Evolutionary conservation across 2,113 vertebrate species (phyloP), one percentile per base, ranked within the genome.

Genomic region (Anhinga rufa): DNA sequence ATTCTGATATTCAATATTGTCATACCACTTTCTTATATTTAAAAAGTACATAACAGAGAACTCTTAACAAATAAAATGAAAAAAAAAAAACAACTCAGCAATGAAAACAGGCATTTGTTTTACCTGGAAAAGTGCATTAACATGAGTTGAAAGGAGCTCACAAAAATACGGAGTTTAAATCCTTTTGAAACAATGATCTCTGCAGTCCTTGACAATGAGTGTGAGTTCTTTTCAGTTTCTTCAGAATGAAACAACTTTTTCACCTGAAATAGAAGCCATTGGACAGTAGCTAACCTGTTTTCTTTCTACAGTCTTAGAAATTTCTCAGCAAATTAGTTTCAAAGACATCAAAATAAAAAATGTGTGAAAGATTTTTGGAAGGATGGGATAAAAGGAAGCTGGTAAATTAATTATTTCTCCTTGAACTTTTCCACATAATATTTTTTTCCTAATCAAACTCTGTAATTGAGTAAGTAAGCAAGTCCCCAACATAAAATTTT

Each of bases 361-460:
- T 55, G 79, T 88, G 71, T 94, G 92, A 93, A 95, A 62, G 22
- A 31, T 69, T 77, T 94, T 84, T 91, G 36, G 79, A 76, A 62
- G 62, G 54, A 69, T 46, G 20, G 49, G 75, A 88, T 94, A 78
- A 96, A 94, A 95, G 60, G 51, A 86, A 88, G 31, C n/a, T 90
- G 60, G 22, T 78, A 95, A 94, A 92, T 94, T 96, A 95, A 95
- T 90, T 93, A 93, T 93, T 79, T 86, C 51, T 71, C 80, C 92
- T 92, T 96, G 95, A 94, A 95, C 88, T 93, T 92, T 81, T 84
- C 26, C 25, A 26, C 48, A 10, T 87, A 82, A 10, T 77, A 34
- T 92, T 90, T 93, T 93, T 96, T 93, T 42, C 21, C 32, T 75
- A 71, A 81, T 90, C 51, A 82, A 86, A 68, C 34, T 94, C 71